Evolutionary conservation across 2,113 vertebrate genomes (phyloP), one percentile per base, ranked within the genome.

Genomic region (Calyptomena viridis): DNA sequence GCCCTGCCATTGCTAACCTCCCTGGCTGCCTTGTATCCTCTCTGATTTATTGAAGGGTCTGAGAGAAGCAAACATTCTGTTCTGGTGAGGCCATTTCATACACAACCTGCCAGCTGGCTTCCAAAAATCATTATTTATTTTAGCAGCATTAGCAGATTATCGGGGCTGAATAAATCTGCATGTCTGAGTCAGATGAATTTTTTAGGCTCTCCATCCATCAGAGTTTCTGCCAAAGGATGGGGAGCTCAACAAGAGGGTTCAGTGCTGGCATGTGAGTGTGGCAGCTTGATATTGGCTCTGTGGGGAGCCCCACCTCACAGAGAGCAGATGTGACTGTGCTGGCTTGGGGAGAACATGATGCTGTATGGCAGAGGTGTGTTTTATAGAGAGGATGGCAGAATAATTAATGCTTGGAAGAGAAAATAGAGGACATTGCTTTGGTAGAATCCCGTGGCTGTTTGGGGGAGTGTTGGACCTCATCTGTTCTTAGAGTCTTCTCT

Each of bases 111-210:
- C 78, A 74, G 55, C 53, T 87, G 69, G n/a, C 76, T 92, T 49
- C 53, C 67, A 30, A 56, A 79, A 25, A 5, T 2, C 33, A 9
- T 63, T 49, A 44, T 82, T 84, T 77, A 64, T 84, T 93, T 74
- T 40, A 82, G 53, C 64, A 78, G 82, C 49, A 63, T 92, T 89
- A 89, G 52, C n/a, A 59, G 76, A 79, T 94, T 82, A 77, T 75
- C 75, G 21, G 53, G 39, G 23, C 58, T 82, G 77, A 76, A 82
- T 88, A 76, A 81, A 84, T 86, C 86, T 53, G 35, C 37, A 9
- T 60, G n/a, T 88, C 76, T 82, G 78, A 78, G 37, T 72, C 0
- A 1, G 69, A 40, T 69, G 77, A 72, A 31, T 47, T 89, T 84
- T 56, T 31, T 69, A 20, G 55, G 23, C 16, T 76, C n/a, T 73